A percentile compares a stretch with the other conserved stretches of the same genome.
phyloP scores from a whole-genome alignment of 2,888 invertebrate species.

The Antheraea assamensis region DNA sequence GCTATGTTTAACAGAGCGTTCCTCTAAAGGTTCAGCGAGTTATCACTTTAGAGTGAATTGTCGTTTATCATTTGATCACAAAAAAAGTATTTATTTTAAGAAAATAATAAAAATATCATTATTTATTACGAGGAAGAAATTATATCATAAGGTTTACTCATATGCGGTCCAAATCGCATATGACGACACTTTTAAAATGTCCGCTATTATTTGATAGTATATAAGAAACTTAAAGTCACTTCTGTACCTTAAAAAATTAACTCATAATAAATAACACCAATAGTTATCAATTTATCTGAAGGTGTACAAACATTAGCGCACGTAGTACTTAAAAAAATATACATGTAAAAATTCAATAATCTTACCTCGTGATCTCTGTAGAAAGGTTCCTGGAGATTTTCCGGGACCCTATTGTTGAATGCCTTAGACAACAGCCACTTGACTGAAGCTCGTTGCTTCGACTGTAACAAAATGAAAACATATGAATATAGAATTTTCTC shows the following conservation, averaged over 20 bases:
- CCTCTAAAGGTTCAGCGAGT: too few relatives aligned
- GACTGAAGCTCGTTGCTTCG: slow-evolving; percentile 96
- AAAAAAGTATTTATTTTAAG: too few relatives aligned
- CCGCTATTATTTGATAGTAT: background rate
- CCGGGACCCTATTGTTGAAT: slow-evolving; percentile 96
- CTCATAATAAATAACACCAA: background rate
- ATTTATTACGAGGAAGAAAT: background rate
- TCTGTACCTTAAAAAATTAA: background rate
- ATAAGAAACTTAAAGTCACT: background rate
- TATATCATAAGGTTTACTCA: background rate
- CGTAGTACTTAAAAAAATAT: background rate
- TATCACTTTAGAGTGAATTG: too few relatives aligned
- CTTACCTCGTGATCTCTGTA: slow-evolving; percentile 96
- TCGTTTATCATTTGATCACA: too few relatives aligned
- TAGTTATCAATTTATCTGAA: background rate
- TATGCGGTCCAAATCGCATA: background rate
- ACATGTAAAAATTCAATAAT: slow-evolving; percentile 9
- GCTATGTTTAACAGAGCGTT: too few relatives aligned
- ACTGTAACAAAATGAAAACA: slow-evolving; percentile 85
- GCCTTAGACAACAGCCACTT: slow-evolving; percentile 98
- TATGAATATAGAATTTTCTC: background rate
- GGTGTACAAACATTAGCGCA: background rate
- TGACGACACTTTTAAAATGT: background rate
- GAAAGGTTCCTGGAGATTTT: slow-evolving; percentile 96
- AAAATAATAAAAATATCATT: too few relatives aligned